These are phyloP conservation scores for Rhagologus leucostigma DNA, from an alignment of 2,113 vertebrate genomes.

Conservation along the genomic window DNA sequence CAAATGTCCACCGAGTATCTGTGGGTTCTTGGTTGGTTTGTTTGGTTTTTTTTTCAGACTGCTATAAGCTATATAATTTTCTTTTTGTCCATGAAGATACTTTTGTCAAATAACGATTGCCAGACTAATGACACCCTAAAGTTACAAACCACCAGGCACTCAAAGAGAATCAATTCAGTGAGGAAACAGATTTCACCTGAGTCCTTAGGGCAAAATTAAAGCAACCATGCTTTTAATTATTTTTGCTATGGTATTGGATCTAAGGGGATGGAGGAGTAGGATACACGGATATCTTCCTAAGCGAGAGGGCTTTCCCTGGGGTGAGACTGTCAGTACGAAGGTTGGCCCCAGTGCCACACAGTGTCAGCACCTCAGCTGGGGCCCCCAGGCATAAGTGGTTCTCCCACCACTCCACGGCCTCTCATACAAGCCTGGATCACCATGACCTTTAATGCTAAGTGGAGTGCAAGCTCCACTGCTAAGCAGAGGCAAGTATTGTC, in stretches of 20 bases:
- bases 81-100: not conserved
- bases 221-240: not conserved
- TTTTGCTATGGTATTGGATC: not conserved
- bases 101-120: not conserved
- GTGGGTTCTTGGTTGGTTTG: not conserved
- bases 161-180: not conserved
- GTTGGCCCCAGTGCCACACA: fast-evolving
- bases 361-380: not conserved
- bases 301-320: not conserved
- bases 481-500: not conserved
- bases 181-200: conserved; percentile 20
- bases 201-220: conserved; percentile 22
- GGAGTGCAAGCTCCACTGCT: too few relatives aligned
- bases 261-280: not conserved
- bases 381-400: not conserved
- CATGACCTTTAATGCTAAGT: not conserved
- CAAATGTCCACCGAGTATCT: not conserved
- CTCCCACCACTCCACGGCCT: not conserved
- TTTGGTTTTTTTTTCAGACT: not conserved
- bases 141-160: not conserved
- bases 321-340: fast-evolving
- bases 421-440: not conserved
- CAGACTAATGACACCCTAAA: conserved; percentile 2
- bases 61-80: not conserved
- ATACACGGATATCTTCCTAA: not conserved